Evolutionary conservation across 2,888 invertebrate genomes (phyloP), one percentile per base, ranked within the genome.

Genomic region (Eristalis pertinax): DNA sequence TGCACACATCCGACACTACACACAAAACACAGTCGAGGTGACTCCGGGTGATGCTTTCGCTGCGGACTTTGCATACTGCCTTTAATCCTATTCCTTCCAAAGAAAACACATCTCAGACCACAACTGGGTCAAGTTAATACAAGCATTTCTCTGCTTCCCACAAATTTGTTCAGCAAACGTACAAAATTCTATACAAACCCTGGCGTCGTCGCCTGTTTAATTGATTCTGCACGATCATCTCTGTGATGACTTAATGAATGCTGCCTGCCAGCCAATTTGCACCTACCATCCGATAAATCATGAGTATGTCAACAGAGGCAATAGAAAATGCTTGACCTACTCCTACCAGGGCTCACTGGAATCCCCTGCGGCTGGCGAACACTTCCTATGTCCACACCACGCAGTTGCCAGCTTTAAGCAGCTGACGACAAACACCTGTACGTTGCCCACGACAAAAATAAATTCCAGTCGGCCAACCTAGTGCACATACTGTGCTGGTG

Each of bases 121-220:
- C 19, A 67, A 43, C 22, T 77, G n/a, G 68, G 43, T 43, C 60
- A 19, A 41, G 32, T 19, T n/a, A 13, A 26, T 19, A 15, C 41
- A 32, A 64, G 5, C 22, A 69, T 63, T 69, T 63, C 77, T 69
- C 69, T 19, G 24, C 26, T 26, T 1, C 15, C 5, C 4, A 63
- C 43, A 38, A 69, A 77, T 77, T 69, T 50, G 41, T 62, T 77
- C n/a, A 26, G 35, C 69, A 69, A 77, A 63, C 35, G 15, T 62
- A 43, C 58, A 29, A 1, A 35, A 32, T 38, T 60, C 70, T 38
- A 24, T 26, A 41, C 4, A 26, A 8, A 50, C 50, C 50, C 8
- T 8, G 50, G 1, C 19, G 19, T 19, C 50, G 50, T 50, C 50
- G 50, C 19, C 10, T 19, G 11, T 13, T 26, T 67, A 32, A 77